Evolutionary conservation across 2,888 invertebrate genomes (phyloP), one percentile per base, ranked within the genome.

Genomic region (Suillia variegata): DNA sequence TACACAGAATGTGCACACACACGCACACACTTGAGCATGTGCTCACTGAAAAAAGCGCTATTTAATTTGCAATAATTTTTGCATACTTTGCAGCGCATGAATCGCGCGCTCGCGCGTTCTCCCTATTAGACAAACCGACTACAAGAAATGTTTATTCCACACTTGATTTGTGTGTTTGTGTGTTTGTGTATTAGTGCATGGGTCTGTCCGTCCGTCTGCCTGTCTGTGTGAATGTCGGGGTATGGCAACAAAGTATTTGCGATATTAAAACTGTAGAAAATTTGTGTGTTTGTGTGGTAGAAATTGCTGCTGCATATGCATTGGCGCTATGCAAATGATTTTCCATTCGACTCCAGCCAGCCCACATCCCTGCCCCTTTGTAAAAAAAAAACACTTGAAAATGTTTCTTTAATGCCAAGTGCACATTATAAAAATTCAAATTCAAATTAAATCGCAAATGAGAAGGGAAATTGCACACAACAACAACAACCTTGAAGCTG

Each of bases 41-140:
- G 5, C 33, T 15, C 47, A 15, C 45, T 26, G n/a, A 54, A 13
- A 22, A 53, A 18, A 42, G 45, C 54, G 50, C 33, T 59, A 51
- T 51, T 55, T 59, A 54, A 54, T 59, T 59, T 54, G 50, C 45
- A 49, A 54, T 49, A 54, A 38, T 47, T 51, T 17, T 58, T 58
- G 58, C 58, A 58, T 58, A 58, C 45, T 58, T 47, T 52, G 5
- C 33, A 53, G 24, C 58, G 22, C 22, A 4, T 52, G 21, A 54
- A 53, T 18, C 50, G 47, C 54, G 33, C 59, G 47, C 48, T 31
- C 17, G 47, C 31, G 49, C 31, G 33, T 38, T 50, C 49, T 24
- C 24, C 52, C 47, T 21, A 48, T 42, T 26, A 26, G 26, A 52
- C 15, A 20, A 34, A 38, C 38, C 6, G 38, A 22, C 56, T 49